A percentile compares a stretch with the other conserved stretches of the same genome.
Conservation (phyloP, 2,797 vertebrate species). For the Gephyroberyx darwinii region DNA sequence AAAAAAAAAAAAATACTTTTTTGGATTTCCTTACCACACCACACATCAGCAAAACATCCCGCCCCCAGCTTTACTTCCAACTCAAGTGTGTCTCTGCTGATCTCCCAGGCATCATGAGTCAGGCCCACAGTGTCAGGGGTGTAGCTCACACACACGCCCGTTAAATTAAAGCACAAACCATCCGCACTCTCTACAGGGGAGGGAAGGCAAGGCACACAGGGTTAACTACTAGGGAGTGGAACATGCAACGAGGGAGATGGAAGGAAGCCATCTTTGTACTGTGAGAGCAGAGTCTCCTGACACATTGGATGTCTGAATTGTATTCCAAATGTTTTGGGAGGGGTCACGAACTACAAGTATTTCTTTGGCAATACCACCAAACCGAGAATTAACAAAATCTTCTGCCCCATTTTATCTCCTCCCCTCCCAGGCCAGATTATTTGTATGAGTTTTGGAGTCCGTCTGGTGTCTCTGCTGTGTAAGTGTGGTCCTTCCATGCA, state of each 20-base stretch:
- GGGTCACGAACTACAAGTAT: background rate
- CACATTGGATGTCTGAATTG: constrained; percentile 8
- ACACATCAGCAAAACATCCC: constrained; percentile 99
- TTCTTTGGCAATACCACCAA: too few relatives aligned
- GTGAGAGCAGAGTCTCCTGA: constrained; percentile 49
- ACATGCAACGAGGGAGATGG: constrained; percentile 89
- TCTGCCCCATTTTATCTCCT: constrained; percentile 4
- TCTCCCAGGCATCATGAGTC: constrained; percentile 98
- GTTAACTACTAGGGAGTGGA: constrained; percentile 84
- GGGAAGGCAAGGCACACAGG: constrained; percentile 74
- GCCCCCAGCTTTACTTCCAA: constrained; percentile 96
- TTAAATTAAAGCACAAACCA: constrained; percentile 99
- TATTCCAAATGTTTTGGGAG: background rate
- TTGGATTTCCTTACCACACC: constrained; percentile 92
- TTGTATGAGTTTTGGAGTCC: background rate
- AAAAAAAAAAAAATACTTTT: background rate
- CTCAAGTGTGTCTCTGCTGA: constrained; percentile 88
- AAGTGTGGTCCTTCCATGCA: constrained; percentile 80
- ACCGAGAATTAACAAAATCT: background rate
- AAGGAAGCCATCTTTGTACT: constrained; percentile 72
- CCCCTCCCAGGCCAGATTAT: constrained; percentile 14
- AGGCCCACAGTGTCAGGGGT: constrained; percentile 96
- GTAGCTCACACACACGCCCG: constrained; percentile 91
- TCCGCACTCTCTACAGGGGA: constrained; percentile 93
- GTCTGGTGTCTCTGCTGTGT: constrained; percentile 56